A percentile compares a stretch with the other conserved stretches of the same genome.
These are phyloP conservation scores for Agrochola circellaris DNA, from an alignment of 2,888 invertebrate species.

Conservation along the genomic window DNA sequence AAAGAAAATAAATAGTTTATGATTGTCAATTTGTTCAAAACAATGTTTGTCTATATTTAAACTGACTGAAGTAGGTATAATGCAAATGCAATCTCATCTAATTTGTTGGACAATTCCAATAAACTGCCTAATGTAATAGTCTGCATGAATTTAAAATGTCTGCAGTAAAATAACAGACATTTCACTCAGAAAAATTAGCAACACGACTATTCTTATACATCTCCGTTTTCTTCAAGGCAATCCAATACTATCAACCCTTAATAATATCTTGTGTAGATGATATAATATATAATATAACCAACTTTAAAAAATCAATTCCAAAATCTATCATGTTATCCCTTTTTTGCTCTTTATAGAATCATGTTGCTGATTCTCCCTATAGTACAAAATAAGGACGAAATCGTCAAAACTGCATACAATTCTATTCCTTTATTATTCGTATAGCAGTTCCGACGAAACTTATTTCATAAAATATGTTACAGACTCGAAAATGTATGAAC, in stretches of 20 bases:
- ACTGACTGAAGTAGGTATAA: neutral
- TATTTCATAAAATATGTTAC: conserved; percentile 62
- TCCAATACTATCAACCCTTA: conserved; percentile 38
- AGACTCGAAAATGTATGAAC: conserved; percentile 51
- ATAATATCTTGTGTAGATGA: conserved; percentile 49
- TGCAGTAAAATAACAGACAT: conserved; percentile 45
- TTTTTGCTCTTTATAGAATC: conserved; percentile 4
- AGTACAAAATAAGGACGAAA: conserved; percentile 1
- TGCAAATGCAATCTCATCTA: neutral
- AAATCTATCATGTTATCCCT: conserved; percentile 18
- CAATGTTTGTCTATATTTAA: neutral
- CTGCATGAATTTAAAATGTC: conserved; percentile 15
- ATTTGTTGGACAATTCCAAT: neutral
- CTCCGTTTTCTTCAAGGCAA: conserved; percentile 31
- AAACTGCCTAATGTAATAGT: neutral
- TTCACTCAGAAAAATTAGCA: conserved; percentile 34
- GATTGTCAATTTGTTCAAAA: neutral
- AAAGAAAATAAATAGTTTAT: neutral
- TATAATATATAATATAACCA: conserved; percentile 54
- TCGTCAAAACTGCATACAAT: conserved; percentile 28
- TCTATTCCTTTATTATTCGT: conserved; percentile 27
- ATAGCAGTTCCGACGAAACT: conserved; percentile 42
- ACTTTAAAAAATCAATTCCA: conserved; percentile 63
- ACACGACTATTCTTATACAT: conserved; percentile 18
- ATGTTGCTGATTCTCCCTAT: conserved; percentile 42